These are phyloP conservation scores for Pogona vitticeps DNA, from an alignment of 2,113 vertebrate species.

Conservation along the genomic window DNA sequence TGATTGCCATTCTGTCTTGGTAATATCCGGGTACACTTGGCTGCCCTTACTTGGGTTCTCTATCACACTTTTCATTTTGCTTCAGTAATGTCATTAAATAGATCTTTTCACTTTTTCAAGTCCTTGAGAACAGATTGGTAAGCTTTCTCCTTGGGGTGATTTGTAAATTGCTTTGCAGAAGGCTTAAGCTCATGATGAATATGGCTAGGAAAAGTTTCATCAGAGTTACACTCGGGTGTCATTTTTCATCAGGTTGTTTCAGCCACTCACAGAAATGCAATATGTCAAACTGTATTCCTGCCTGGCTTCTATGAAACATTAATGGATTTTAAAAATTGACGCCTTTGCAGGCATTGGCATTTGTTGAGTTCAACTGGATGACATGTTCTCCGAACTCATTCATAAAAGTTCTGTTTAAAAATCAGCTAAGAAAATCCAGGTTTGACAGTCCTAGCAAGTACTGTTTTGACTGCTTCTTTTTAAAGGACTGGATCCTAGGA, in stretches of 20 bases:
- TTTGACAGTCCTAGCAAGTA: neutral
- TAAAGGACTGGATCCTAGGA: neutral
- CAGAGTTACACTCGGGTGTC: slow-evolving; percentile 15
- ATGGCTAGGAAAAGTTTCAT: slow-evolving; percentile 21
- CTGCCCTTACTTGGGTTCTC: slow-evolving; percentile 12
- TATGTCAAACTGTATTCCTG: neutral
- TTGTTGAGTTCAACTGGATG: slow-evolving; percentile 5
- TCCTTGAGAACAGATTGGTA: slow-evolving; percentile 54
- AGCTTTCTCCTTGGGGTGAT: slow-evolving; percentile 47
- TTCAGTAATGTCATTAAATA: slow-evolving; percentile 38
- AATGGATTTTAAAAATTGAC: neutral
- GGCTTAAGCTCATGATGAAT: slow-evolving; percentile 23
- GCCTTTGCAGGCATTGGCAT: slow-evolving; percentile 5
- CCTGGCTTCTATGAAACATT: neutral
- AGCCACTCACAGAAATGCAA: neutral
- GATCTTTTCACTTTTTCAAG: slow-evolving; percentile 38
- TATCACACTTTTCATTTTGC: slow-evolving; percentile 23
- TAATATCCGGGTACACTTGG: neutral
- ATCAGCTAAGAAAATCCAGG: neutral
- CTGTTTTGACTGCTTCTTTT: neutral
- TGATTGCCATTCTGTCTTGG: neutral
- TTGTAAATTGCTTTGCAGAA: slow-evolving; percentile 43
- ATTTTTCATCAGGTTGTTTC: slow-evolving; percentile 26
- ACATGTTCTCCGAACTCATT: neutral
- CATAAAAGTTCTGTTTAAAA: neutral